phyloP scores from a whole-genome alignment of 2,888 invertebrate genomes.

The Acleris emargana region DNA sequence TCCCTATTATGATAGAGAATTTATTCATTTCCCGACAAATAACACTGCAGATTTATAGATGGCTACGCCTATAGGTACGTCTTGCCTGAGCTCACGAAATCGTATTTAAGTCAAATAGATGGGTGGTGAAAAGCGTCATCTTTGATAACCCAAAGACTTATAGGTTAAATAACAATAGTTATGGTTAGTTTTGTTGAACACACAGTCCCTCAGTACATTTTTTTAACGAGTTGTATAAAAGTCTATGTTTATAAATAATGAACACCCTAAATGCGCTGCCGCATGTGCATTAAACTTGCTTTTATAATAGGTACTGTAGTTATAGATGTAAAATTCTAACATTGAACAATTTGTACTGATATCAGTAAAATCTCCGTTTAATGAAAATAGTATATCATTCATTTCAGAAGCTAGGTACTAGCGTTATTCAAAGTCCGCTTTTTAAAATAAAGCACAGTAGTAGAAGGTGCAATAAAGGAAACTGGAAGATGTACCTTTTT shows the following conservation, averaged over 20 bases:
- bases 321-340: constrained; percentile 24
- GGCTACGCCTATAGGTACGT: too few species aligned
- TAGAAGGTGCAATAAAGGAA: background rate
- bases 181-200: too few species aligned
- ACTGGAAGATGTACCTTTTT: too few species aligned
- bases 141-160: too few species aligned
- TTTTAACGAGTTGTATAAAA: constrained; percentile 10
- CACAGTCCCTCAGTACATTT: background rate
- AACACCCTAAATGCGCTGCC: constrained; percentile 23
- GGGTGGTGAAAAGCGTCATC: too few species aligned
- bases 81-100: too few species aligned
- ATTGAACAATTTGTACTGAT: constrained; percentile 14
- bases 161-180: too few species aligned
- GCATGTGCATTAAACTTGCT: constrained; percentile 15
- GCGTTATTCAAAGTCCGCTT: background rate
- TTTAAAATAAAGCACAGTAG: background rate
- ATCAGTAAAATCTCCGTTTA: background rate
- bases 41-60: too few species aligned
- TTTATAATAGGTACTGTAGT: constrained; percentile 31
- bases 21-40: too few species aligned
- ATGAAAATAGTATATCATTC: background rate
- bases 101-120: too few species aligned
- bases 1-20: too few species aligned
- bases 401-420: constrained; percentile 6
- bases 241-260: constrained; percentile 22